Base-by-base conservation (phyloP, 2,888 invertebrate genomes). In the Watsonalla cultraria region DNA sequence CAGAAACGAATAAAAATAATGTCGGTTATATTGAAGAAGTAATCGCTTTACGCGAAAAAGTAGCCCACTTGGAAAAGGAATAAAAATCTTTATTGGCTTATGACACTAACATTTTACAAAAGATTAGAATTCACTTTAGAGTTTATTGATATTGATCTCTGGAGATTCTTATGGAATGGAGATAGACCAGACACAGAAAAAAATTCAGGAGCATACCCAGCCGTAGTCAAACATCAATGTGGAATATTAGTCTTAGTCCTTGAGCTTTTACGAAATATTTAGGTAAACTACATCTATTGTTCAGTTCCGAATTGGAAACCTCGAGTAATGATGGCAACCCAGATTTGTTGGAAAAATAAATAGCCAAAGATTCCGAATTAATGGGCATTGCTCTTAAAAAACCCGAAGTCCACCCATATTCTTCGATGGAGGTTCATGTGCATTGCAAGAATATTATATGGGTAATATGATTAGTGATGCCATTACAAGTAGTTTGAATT, bases 231-330 rank as follows among this genome's bases (percentile, higher is more conserved):
- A 9, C 96, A 97, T 81, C 63, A 80, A n/a, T 93, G 91, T 53
- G 95, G 96, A 0, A 94, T 94, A 78, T 83, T 90, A 57, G 96
- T 95, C 2, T 96, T 96, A 0, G 96, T 96, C 0, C 96, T 1
- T 98, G 95, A 71, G 96, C 97, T 0, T 97, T 95, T 71, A 97
- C 97, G 0, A 98, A 98, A 85, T 98, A 98, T 78, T 86, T 98
- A 57, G 98, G 98, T 0, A 92, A 93, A 69, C 83, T 98, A 24
- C 92, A 94, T 55, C 72, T 93, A 61, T 93, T 64, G 80, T 97
- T 98, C 72, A 92, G 97, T 80, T 81, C 87, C 0, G 72, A 92
- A 5, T 98, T 97, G 7, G 94, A 96, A 73, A 84, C 97, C 4
- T 78, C 89, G 0, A 77, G 81, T 0, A 94, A 93, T 70, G 76